Evolutionary conservation across 1,140 invertebrate genomes (phyloP), one percentile per base, ranked within the genome.

Genomic region (Proctacanthus coquilletti): DNA sequence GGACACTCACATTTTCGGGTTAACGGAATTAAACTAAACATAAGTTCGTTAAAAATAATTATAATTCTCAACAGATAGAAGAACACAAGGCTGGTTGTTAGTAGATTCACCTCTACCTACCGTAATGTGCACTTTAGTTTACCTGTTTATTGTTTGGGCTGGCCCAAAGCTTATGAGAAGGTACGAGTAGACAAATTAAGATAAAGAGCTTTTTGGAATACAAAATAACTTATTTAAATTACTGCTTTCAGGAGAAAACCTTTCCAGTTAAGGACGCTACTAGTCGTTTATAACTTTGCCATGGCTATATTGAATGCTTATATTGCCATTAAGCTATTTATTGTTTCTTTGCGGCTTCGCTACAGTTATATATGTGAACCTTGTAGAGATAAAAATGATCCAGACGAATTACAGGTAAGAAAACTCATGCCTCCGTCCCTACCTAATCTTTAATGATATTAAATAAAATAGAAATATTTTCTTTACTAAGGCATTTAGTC

Each of bases 301-400:
- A 84, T 94, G 75, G 80, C 84, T 29, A 58, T 68, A 18, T 69
- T 93, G 13, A 94, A 93, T 61, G 71, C 75, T 4, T 88, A 91
- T 54, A 93, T 93, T 52, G 82, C 75, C 34, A 57, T 77, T 39
- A 68, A 89, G 72, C 52, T 93, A 20, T 64, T 78, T 39, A 68
- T 77, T 36, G 73, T 81, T 19, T 77, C 84, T 13, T 77, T 74
- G 30, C 73, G 74, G 49, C 63, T 86, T 39, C 72, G 74, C 38
- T 95, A 94, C 56, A 93, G 79, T 56, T 86, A 88, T 55, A 75
- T 81, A 13, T 95, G 89, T 58, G 85, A 94, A 58, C 80, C 85
- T 2, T 87, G 91, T 44, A 70, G 74, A 39, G 82, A 86, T 45
- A 73, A 75, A 23, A 73, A 80, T 43, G 72, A 86, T 52, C 74